A percentile compares a stretch with the other conserved stretches of the same genome.
These are phyloP conservation scores for Copidosoma aretas DNA, from an alignment of 2,888 invertebrate genomes.

Conservation along the genomic window DNA sequence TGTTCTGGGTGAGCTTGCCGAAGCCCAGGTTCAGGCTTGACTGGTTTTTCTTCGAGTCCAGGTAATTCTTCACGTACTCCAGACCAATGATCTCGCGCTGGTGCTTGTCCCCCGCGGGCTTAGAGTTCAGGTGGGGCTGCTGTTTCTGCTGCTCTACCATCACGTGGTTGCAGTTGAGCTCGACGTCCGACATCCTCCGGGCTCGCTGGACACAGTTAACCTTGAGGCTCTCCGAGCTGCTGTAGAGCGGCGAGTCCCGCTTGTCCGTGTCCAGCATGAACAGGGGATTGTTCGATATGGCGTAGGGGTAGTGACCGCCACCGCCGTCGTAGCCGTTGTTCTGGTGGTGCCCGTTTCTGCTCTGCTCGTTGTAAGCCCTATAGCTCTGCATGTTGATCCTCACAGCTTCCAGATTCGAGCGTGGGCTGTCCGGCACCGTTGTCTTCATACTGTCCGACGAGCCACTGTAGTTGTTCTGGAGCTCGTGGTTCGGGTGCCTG, in stretches of 20 bases:
- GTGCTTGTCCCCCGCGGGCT: constrained; percentile 52
- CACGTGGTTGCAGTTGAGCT: constrained; percentile 46
- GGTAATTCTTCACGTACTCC: constrained; percentile 57
- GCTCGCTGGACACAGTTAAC: constrained; percentile 49
- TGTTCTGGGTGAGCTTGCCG: constrained; percentile 57
- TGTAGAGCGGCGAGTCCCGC: constrained; percentile 55
- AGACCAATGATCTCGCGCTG: constrained; percentile 56
- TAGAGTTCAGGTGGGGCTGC: constrained; percentile 32
- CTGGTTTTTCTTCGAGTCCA: constrained; percentile 57
- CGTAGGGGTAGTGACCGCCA: constrained; percentile 49
- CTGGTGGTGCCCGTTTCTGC: constrained; percentile 44
- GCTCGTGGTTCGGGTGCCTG: constrained; percentile 46
- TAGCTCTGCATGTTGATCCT: constrained; percentile 53
- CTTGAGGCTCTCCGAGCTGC: constrained; percentile 55
- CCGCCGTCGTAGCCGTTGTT: constrained; percentile 51
- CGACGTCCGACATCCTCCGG: constrained; percentile 56
- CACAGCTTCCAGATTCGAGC: constrained; percentile 52
- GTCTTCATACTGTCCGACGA: constrained; percentile 51
- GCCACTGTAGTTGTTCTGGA: constrained; percentile 42
- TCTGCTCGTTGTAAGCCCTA: constrained; percentile 44
- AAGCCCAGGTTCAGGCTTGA: constrained; percentile 54
- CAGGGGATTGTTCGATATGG: constrained; percentile 58
- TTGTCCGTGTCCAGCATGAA: constrained; percentile 56
- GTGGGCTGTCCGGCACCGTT: constrained; percentile 48
- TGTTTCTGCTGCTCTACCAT: constrained; percentile 46